These are phyloP conservation scores for Pachycephus smyrnensis DNA, from an alignment of 2,888 invertebrate genomes.

Conservation along the genomic window DNA sequence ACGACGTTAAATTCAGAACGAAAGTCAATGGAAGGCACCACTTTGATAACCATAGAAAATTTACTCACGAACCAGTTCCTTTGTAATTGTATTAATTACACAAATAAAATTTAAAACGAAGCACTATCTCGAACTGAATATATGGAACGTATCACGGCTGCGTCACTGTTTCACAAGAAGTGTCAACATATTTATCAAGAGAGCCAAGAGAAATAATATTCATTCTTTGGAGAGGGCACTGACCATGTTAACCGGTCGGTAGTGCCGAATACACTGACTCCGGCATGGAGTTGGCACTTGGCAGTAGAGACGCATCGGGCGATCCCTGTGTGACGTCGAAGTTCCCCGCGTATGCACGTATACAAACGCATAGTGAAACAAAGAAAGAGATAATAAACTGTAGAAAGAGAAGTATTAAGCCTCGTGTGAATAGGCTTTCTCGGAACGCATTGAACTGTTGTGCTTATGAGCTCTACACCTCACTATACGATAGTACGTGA, in stretches of 20 bases:
- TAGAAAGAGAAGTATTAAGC: not conserved
- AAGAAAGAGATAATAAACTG: not conserved
- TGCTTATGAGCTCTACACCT: not conserved
- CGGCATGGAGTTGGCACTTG: conserved; percentile 31
- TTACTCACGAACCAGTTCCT: not conserved
- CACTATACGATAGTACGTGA: not conserved
- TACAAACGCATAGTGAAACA: not conserved
- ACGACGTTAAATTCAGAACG: not conserved
- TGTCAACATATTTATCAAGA: not conserved
- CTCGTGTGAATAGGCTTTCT: not conserved
- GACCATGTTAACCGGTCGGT: conserved; percentile 42
- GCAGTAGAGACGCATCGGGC: conserved; percentile 13
- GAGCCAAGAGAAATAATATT: not conserved
- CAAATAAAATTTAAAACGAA: not conserved
- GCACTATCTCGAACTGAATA: not conserved
- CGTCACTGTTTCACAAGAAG: not conserved
- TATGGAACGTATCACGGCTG: not conserved
- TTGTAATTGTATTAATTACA: not conserved
- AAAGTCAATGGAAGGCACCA: not conserved
- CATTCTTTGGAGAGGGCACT: conserved; percentile 36
- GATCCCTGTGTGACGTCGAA: conserved; percentile 18
- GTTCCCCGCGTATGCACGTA: not conserved
- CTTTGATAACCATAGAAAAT: not conserved
- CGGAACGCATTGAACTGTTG: not conserved
- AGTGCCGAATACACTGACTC: conserved; percentile 42